These are phyloP conservation scores for Myanophis thanlyinensis DNA, from an alignment of 2,113 vertebrate genomes.

Conservation along the genomic window DNA sequence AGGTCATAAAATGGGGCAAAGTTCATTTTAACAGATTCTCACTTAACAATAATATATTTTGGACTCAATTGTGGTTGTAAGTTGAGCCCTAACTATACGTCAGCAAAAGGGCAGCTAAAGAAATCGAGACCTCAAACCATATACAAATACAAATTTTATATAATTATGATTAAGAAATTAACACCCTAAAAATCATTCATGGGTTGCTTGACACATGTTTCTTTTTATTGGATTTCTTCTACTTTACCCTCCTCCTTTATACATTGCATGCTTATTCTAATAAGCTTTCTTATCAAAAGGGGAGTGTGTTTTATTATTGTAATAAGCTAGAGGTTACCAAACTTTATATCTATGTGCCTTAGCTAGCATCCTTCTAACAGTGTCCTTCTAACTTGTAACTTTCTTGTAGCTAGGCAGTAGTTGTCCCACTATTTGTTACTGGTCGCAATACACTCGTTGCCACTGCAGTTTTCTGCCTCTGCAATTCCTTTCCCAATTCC, in stretches of 20 bases:
- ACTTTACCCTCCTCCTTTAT: neutral
- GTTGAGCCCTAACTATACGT: no score
- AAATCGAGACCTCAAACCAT: neutral
- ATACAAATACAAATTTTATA: neutral
- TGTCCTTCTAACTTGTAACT: neutral
- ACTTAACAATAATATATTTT: no score
- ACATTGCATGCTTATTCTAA: neutral
- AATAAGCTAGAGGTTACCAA: neutral
- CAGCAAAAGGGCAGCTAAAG: neutral
- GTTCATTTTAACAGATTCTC: no score
- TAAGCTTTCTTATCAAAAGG: neutral
- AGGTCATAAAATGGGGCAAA: no score
- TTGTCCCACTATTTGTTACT: neutral
- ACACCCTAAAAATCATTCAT: neutral
- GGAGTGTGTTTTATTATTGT: neutral
- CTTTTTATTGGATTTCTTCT: neutral
- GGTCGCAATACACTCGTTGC: neutral
- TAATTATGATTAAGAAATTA: neutral
- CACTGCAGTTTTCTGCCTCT: neutral
- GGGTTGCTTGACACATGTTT: neutral
- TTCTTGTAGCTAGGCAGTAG: neutral
- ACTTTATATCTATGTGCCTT: neutral
- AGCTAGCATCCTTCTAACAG: no score
- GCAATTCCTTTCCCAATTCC: neutral
- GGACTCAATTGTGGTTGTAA: no score